These are phyloP conservation scores for Elephantulus edwardii DNA, from an alignment of 2,113 vertebrate genomes.

Conservation along the genomic window DNA sequence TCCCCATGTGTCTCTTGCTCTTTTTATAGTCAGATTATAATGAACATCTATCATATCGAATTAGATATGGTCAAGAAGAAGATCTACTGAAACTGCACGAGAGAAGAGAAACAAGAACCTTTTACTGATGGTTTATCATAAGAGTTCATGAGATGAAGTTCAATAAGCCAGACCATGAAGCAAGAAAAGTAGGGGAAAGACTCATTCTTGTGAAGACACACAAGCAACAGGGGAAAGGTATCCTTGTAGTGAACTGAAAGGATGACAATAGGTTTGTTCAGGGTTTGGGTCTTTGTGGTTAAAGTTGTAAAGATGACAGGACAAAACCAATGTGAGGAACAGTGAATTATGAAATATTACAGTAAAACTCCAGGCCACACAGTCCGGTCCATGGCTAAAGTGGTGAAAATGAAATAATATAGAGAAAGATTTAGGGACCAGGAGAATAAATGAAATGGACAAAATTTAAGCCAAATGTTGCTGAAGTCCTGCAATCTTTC, in stretches of 20 bases:
- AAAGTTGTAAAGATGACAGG: not conserved
- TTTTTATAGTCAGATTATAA: too few relatives aligned
- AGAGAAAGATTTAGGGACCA: constrained; percentile 10
- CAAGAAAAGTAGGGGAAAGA: not conserved
- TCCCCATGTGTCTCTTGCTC: too few relatives aligned
- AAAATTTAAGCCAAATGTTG: not conserved
- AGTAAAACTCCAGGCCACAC: not conserved
- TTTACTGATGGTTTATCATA: not conserved
- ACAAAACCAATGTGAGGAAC: not conserved
- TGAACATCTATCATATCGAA: not conserved
- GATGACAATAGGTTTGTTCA: not conserved
- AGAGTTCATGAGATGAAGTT: not conserved
- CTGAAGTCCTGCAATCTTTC: not conserved
- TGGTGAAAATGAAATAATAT: not conserved
- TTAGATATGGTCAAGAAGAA: not conserved
- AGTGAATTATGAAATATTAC: not conserved
- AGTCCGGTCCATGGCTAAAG: not conserved
- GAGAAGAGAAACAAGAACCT: constrained; percentile 1
- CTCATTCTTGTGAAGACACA: not conserved
- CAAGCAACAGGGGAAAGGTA: not conserved
- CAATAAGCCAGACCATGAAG: not conserved
- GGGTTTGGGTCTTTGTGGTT: not conserved
- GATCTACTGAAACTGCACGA: constrained; percentile 26
- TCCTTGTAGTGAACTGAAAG: not conserved
- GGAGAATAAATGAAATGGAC: not conserved